Evolutionary conservation across 1,140 invertebrate genomes (phyloP).

Genomic region (Drosophila sulfurigaster): DNA sequence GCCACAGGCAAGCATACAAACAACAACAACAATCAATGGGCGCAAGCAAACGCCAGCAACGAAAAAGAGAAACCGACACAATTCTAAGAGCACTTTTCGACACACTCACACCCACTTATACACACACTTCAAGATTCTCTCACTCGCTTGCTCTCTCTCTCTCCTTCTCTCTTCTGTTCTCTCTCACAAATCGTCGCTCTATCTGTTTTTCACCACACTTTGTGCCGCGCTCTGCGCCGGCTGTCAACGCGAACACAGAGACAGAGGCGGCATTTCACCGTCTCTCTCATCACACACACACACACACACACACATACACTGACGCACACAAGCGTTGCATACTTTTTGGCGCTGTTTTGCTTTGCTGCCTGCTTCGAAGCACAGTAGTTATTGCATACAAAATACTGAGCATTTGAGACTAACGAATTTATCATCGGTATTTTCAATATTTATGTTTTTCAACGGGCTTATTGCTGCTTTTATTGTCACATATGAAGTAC

Average conservation of each 20-base stretch:
- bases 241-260: slow-evolving; percentile 38
- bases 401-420: background rate
- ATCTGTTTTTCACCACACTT: slow-evolving; percentile 71
- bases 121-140: slow-evolving; percentile 4
- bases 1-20: slow-evolving; percentile 63
- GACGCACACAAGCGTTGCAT: slow-evolving; percentile 36
- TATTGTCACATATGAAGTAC: too few species aligned
- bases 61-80: slow-evolving; percentile 1
- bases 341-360: slow-evolving; percentile 73
- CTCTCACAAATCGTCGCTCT: background rate
- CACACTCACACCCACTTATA: background rate
- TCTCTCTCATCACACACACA: slow-evolving; percentile 7
- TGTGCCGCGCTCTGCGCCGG: slow-evolving; percentile 59
- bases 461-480: too few species aligned
- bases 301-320: background rate
- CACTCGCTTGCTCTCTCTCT: slow-evolving; percentile 1
- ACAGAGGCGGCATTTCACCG: slow-evolving; percentile 19
- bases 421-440: too few species aligned
- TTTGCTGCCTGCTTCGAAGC: slow-evolving; percentile 46
- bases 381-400: slow-evolving; percentile 48
- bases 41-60: background rate
- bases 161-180: background rate
- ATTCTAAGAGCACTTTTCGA: background rate
- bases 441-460: too few species aligned
- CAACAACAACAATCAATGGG: background rate